Percentiles rank a stretch among this genome's conserved stretches.
Evolutionary conservation across 2,888 invertebrate genomes (phyloP).

Genomic region (Hermodice carunculata): DNA sequence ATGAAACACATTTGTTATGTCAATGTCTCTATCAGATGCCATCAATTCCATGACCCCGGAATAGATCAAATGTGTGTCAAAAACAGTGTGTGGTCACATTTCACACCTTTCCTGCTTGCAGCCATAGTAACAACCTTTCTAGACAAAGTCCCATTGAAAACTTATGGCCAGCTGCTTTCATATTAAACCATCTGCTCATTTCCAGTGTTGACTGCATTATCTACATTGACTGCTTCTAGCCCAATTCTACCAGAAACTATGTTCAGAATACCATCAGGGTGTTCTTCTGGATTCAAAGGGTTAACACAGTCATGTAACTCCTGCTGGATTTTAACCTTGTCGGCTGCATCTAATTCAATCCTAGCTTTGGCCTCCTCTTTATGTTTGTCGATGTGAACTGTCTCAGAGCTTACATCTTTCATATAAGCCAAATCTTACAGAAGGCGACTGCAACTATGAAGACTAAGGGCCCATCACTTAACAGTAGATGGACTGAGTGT

Average conservation of each 20-base stretch:
- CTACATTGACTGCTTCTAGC: conserved; percentile 12
- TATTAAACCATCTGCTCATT: conserved; percentile 6
- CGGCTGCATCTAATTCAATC: conserved; percentile 21
- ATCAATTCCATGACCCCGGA: conserved; percentile 13
- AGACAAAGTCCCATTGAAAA: conserved; percentile 4
- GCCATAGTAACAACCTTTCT: conserved; percentile 13
- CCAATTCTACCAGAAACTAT: conserved; percentile 18
- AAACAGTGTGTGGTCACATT: conserved; percentile 6
- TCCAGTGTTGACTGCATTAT: conserved; percentile 1
- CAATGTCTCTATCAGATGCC: conserved; percentile 14
- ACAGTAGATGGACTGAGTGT: conserved; percentile 39
- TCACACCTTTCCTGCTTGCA: conserved; percentile 3
- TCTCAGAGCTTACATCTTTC: not conserved
- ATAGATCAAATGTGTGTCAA: too few relatives aligned
- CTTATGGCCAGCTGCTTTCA: not conserved
- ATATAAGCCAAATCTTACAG: conserved; percentile 8
- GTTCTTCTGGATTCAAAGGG: conserved; percentile 19
- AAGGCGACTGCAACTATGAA: conserved; percentile 35
- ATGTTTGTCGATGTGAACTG: conserved; percentile 8
- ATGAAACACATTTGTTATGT: conserved; percentile 9
- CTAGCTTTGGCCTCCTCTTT: conserved; percentile 34
- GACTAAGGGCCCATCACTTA: conserved; percentile 40
- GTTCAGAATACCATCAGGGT: not conserved
- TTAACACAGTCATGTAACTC: conserved; percentile 21
- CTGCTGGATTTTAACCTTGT: conserved; percentile 16